A percentile compares a stretch with the other conserved stretches of the same genome.
Evolutionary conservation across 2,888 invertebrate genomes (phyloP).

Genomic region (Synanthedon vespiformis): DNA sequence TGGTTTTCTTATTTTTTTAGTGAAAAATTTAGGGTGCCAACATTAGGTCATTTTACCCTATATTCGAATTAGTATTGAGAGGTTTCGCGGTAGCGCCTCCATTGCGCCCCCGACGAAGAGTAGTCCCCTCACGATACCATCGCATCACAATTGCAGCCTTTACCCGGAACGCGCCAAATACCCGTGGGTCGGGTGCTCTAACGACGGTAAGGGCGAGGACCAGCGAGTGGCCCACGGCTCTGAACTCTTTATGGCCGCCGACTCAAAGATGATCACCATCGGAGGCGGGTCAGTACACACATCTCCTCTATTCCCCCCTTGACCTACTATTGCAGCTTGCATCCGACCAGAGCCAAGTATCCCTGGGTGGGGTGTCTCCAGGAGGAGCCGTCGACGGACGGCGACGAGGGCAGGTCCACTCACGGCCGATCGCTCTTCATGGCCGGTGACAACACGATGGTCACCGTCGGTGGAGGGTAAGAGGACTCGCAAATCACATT

Average conservation of each 20-base stretch:
- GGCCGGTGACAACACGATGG: conserved; percentile 93
- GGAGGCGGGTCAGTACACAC: conserved; percentile 88
- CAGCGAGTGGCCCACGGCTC: conserved; percentile 83
- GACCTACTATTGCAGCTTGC: conserved; percentile 53
- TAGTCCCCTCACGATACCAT: background rate
- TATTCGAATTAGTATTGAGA: no score
- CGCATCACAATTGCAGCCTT: conserved; percentile 55
- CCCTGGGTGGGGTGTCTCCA: conserved; percentile 92
- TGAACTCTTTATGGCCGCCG: conserved; percentile 96
- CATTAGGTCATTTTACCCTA: no score
- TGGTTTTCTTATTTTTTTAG: no score
- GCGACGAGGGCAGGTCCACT: conserved; percentile 19
- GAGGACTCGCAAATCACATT: conserved; percentile 24
- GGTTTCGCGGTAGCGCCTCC: no score
- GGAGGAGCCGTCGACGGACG: conserved; percentile 11
- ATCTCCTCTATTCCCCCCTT: background rate
- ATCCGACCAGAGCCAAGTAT: conserved; percentile 87
- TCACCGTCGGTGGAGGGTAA: conserved; percentile 96
- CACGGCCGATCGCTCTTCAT: conserved; percentile 92
- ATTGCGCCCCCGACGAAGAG: no score
- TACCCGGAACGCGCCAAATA: conserved; percentile 91
- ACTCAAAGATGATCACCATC: conserved; percentile 93
- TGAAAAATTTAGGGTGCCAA: no score
- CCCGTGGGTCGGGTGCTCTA: conserved; percentile 88
- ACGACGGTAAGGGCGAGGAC: conserved; percentile 64